A percentile compares a stretch with the other conserved stretches of the same genome.
phyloP scores from a whole-genome alignment of 2,888 invertebrate species.

The Campoplex capitator region DNA sequence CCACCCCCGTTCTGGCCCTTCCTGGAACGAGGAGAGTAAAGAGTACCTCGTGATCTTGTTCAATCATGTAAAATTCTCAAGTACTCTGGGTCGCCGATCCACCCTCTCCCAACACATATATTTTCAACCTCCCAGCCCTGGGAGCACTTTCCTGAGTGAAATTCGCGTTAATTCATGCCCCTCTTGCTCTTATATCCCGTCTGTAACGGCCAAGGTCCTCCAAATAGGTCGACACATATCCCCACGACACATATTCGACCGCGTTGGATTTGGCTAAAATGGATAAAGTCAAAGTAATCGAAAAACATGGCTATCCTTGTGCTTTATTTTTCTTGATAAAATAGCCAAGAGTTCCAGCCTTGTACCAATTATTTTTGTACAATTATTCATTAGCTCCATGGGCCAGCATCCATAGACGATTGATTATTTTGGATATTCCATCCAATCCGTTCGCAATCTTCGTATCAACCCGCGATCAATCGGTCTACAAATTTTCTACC shows the following conservation, averaged over 20 bases:
- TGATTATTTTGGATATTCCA: neutral
- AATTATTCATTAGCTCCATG: too few species aligned
- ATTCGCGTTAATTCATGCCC: constrained; percentile 53
- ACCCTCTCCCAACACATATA: neutral
- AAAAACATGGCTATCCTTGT: too few species aligned
- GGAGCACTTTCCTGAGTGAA: constrained; percentile 35
- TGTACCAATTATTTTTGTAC: too few species aligned
- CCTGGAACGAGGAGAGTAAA: neutral
- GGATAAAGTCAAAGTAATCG: neutral
- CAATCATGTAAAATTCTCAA: constrained; percentile 51
- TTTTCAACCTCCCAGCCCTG: constrained; percentile 54
- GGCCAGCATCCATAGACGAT: too few species aligned
- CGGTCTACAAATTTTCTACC: constrained; percentile 44
- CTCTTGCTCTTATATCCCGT: neutral
- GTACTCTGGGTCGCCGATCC: constrained; percentile 43
- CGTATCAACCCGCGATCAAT: constrained; percentile 15
- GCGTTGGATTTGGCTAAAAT: neutral
- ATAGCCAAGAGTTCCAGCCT: neutral
- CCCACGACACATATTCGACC: constrained; percentile 32
- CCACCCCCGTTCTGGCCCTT: too few species aligned
- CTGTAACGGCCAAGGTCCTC: constrained; percentile 66
- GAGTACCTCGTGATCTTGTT: constrained; percentile 24
- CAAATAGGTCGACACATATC: constrained; percentile 57
- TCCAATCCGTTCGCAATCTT: neutral
- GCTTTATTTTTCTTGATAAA: neutral